Evolutionary conservation across 2,888 invertebrate genomes (phyloP), one percentile per base, ranked within the genome.

Genomic region (Brachypalpus laphriformis): DNA sequence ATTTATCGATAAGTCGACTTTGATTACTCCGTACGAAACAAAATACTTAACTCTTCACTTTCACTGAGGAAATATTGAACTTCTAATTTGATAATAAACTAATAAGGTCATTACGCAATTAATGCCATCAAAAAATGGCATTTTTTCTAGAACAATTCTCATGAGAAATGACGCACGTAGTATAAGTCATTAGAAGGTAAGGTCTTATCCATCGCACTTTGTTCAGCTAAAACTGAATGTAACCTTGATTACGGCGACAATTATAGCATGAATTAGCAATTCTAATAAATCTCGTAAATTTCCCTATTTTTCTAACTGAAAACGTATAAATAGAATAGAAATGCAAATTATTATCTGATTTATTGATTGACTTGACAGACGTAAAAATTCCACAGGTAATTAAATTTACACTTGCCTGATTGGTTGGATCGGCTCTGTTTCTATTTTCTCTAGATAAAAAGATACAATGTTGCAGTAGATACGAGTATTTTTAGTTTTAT

Each of bases 51-150:
- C 47, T 9, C 20, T 47, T 47, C 8, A 59, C 22, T 59, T 59
- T 59, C 59, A 3, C 25, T 22, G 3, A n/a, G 25, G 4, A 59
- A 25, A 9, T 3, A 16, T 61, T 25, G 22, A 28, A 42, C 8
- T 42, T 25, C 11, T 8, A 28, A 61, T 16, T 61, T 61, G 61
- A 61, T 45, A 61, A 61, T 61, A 45, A 61, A 61, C 61, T 61
- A 61, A 61, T 61, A 28, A 59, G 18, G 14, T 25, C 3, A 51
- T 28, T 51, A 34, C 18, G 31, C 34, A 9, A 34, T 34, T 18
- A 31, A 11, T 28, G 31, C 31, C 31, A 5, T 16, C 8, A 7
- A 25, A 14, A 14, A 8, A 16, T n/a, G 14, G 14, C 22, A 2
- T 8, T 31, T 31, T 56, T 9, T 14, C 18, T 34, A 56, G 16